Evolutionary conservation across 2,113 vertebrate species (phyloP).

Genomic region (Herpailurus yagouaroundi): DNA sequence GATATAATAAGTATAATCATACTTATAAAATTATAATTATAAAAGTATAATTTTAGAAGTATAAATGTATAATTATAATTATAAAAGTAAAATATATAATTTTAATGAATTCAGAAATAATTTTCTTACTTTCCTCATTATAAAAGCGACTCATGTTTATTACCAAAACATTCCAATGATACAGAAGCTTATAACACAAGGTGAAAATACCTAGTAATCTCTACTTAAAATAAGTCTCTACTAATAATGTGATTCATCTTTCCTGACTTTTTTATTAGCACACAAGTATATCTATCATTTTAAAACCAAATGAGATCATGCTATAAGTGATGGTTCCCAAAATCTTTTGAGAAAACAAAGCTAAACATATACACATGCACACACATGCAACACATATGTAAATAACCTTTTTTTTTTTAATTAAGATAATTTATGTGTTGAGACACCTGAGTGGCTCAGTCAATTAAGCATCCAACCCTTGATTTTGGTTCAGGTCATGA

Average conservation of each 20-base stretch:
- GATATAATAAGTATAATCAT: background rate
- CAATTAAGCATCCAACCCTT: too few relatives aligned
- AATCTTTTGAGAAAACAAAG: background rate
- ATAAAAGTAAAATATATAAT: background rate
- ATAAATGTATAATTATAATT: background rate
- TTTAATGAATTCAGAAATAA: constrained; percentile 3
- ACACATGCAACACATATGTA: background rate
- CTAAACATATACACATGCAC: background rate
- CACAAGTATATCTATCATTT: background rate
- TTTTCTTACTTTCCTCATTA: background rate
- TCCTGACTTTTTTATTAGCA: background rate
- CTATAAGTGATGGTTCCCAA: background rate
- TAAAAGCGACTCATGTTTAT: constrained; percentile 21
- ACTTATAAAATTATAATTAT: background rate
- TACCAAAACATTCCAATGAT: background rate
- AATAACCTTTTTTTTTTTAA: background rate
- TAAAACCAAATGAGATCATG: background rate
- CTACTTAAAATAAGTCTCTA: background rate
- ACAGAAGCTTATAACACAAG: background rate
- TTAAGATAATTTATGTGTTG: background rate
- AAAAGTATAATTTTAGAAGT: background rate
- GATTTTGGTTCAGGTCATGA: too few relatives aligned
- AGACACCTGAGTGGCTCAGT: too few relatives aligned
- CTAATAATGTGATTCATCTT: background rate
- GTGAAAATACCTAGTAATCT: background rate